These are phyloP conservation scores for Oryzias javanicus DNA, from an alignment of 2,113 vertebrate species.

Conservation along the genomic window DNA sequence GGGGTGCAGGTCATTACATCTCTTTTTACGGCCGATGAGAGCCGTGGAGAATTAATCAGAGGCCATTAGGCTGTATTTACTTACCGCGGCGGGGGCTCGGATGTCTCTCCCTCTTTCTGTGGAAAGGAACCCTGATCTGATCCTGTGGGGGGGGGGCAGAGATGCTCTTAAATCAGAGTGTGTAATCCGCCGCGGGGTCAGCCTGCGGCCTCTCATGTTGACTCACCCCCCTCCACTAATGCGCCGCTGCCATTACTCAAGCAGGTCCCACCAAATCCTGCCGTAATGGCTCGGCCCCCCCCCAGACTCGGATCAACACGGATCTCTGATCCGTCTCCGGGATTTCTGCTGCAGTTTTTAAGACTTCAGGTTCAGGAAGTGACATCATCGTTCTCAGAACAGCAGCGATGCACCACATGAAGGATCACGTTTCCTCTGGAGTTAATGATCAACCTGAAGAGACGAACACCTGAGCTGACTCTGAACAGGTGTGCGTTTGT, in stretches of 20 bases:
- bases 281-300: constrained; percentile 38
- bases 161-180: constrained; percentile 76
- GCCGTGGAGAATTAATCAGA: constrained; percentile 99
- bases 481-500: too few relatives aligned
- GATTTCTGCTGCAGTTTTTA: too few relatives aligned
- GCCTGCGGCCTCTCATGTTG: constrained; percentile 69
- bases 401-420: too few relatives aligned
- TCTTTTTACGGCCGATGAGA: constrained; percentile 95
- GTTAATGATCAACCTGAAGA: too few relatives aligned
- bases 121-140: constrained; percentile 60
- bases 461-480: too few relatives aligned
- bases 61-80: constrained; percentile 95
- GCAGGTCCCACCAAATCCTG: constrained; percentile 21
- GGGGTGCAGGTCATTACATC: constrained; percentile 92
- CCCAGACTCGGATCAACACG: too few relatives aligned
- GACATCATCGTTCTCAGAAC: too few relatives aligned
- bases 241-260: constrained; percentile 74
- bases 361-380: too few relatives aligned
- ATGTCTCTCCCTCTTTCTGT: constrained; percentile 57
- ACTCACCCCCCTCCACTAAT: constrained; percentile 67
- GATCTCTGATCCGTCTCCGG: too few relatives aligned
- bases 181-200: constrained; percentile 66
- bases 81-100: constrained; percentile 72
- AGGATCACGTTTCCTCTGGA: too few relatives aligned
- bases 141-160: constrained; percentile 41